A percentile compares a stretch with the other conserved stretches of the same genome.
These are phyloP conservation scores for Ochotona curzoniae DNA, from an alignment of 2,113 vertebrate species.

Conservation along the genomic window DNA sequence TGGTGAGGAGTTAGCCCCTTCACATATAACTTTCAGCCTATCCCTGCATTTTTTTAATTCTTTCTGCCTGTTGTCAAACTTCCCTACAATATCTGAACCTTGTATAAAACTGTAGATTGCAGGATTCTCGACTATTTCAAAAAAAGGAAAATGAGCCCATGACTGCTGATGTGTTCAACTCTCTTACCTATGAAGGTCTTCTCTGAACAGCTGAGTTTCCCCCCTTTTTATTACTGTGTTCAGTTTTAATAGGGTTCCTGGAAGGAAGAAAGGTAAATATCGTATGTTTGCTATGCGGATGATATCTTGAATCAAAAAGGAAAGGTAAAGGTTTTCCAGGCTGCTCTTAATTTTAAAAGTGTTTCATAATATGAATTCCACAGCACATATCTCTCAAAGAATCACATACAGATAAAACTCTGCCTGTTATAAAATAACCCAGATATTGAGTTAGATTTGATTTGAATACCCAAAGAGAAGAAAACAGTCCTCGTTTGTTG, in stretches of 20 bases:
- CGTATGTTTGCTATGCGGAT: background rate
- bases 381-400: background rate
- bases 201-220: conserved; percentile 3
- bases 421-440: background rate
- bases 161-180: background rate
- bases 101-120: background rate
- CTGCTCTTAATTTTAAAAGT: conserved; percentile 4
- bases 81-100: background rate
- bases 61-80: too few species aligned
- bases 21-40: background rate
- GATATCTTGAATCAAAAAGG: background rate
- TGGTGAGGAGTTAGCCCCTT: background rate
- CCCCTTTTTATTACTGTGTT: background rate
- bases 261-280: background rate
- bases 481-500: background rate
- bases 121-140: background rate
- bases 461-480: background rate
- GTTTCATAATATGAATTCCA: background rate
- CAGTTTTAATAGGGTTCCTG: background rate
- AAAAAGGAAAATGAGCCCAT: background rate
- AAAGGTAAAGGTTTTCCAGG: background rate
- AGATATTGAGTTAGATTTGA: background rate
- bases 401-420: background rate
- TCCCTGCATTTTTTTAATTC: background rate
- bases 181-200: background rate